phyloP scores from a whole-genome alignment of 2,113 vertebrate species.

The Semicossyphus pulcher region DNA sequence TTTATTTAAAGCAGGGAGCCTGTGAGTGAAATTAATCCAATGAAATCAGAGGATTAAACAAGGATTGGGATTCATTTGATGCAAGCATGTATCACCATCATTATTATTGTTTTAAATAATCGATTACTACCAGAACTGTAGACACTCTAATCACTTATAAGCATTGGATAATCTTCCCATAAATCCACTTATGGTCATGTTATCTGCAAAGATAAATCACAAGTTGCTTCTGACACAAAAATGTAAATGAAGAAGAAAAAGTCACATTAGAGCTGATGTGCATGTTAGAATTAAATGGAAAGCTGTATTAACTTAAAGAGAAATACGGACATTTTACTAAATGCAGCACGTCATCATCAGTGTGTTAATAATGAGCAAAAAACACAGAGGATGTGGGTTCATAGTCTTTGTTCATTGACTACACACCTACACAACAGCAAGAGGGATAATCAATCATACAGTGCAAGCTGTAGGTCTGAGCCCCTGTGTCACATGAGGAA shows the following conservation, averaged over 20 bases:
- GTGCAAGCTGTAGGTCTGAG: constrained; percentile 29
- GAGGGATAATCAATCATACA: constrained; percentile 61
- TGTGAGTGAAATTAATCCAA: neutral
- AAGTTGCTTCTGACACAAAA: neutral
- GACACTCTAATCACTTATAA: neutral
- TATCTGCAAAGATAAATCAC: neutral
- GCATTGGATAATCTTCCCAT: neutral
- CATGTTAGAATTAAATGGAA: neutral
- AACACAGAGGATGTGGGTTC: constrained; percentile 12
- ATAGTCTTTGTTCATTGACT: constrained; percentile 45
- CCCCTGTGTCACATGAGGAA: constrained; percentile 30
- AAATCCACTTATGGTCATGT: neutral
- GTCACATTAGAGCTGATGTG: neutral
- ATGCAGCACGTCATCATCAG: neutral
- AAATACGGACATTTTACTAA: neutral
- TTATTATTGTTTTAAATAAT: neutral
- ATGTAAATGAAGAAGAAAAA: neutral
- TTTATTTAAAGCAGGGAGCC: constrained; percentile 15
- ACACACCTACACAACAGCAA: constrained; percentile 48
- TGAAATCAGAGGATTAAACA: neutral
- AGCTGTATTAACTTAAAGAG: neutral
- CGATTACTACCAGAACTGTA: neutral
- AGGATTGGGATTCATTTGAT: neutral
- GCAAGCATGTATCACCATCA: neutral
- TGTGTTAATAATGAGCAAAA: neutral